Evolutionary conservation across 2,888 invertebrate species (phyloP), one percentile per base, ranked within the genome.

Genomic region (Mycalesis mineus): DNA sequence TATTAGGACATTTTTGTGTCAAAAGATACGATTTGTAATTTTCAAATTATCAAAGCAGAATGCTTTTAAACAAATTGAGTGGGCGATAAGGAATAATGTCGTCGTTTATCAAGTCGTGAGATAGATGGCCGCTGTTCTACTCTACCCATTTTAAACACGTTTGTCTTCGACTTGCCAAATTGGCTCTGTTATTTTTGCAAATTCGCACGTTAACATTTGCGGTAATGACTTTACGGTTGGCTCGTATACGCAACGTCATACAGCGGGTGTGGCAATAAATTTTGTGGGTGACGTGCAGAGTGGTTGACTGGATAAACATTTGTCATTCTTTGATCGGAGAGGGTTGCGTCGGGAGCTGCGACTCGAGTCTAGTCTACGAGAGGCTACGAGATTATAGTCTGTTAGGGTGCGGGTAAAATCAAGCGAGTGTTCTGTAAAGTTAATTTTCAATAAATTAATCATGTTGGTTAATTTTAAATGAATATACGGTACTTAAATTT

Each of bases 31-130:
- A 88, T 88, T 89, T 88, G 88, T 88, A 88, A 88, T 88, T 88
- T 79, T 84, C 82, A 88, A 88, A 89, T 89, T 88, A 89, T 89
- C 84, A 88, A 88, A 88, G 88, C 85, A 87, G 80, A 88, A 86
- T 84, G 88, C 88, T 89, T 88, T 89, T 87, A 88, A 88, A 89
- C 87, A 89, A 89, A 89, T 89, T 88, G 89, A 89, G 88, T 88
- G 84, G 88, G 87, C 86, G 89, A 89, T 88, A 89, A 89, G 86
- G 82, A 88, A 86, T 88, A 89, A 89, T 88, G 89, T 87, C 88
- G 88, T 86, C 88, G 84, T 89, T 88, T 89, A 88, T 89, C 89
- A 88, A 86, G 85, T 82, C 79, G 78, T 70, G 77, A 87, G 88
- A 89, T 88, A 84, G 88, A 89, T 89, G 84, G 83, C 78, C 76